phyloP scores from a whole-genome alignment of 2,113 vertebrate species.

The Corythornis cristatus region DNA sequence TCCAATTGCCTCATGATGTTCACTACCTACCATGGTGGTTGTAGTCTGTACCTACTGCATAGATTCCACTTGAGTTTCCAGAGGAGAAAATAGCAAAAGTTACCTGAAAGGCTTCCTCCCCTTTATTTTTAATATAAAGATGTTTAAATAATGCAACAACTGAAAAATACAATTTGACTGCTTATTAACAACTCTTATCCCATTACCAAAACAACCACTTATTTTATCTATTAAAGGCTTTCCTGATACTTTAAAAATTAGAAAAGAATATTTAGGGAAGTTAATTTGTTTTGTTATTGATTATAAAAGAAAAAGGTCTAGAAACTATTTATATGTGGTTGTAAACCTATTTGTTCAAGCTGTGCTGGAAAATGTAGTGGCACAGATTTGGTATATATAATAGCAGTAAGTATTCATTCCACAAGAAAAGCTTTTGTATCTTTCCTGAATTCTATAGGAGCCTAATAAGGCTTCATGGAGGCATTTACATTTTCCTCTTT shows the following conservation, averaged over 20 bases:
- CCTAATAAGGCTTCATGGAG: neutral
- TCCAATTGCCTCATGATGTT: neutral
- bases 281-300: neutral
- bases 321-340: neutral
- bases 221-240: neutral
- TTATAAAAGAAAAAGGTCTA: neutral
- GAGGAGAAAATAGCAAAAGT: neutral
- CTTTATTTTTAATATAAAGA: neutral
- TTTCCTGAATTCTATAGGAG: neutral
- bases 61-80: neutral
- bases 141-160: neutral
- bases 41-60: rapidly evolving
- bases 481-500: neutral
- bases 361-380: neutral
- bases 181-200: neutral
- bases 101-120: neutral
- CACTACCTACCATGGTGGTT: neutral
- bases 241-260: neutral
- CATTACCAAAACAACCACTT: neutral
- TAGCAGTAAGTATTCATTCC: neutral
- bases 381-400: neutral
- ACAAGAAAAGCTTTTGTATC: neutral
- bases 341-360: neutral
- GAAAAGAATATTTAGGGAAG: neutral
- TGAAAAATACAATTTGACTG: neutral